These are phyloP conservation scores for Trinorchestia longiramus DNA, from an alignment of 1,140 invertebrate genomes.

Conservation along the genomic window DNA sequence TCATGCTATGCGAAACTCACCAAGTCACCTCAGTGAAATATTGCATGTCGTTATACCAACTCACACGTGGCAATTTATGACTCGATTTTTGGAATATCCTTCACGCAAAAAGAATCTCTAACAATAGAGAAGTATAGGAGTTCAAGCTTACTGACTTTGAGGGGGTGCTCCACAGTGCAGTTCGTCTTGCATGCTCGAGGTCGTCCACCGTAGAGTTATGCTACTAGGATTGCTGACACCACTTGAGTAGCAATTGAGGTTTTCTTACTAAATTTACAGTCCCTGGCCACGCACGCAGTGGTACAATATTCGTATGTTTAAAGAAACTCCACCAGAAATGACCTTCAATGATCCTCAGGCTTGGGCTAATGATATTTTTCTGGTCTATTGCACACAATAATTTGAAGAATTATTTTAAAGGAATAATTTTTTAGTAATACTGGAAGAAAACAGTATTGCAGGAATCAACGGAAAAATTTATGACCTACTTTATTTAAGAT, in stretches of 20 bases:
- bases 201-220: background rate
- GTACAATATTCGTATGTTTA: background rate
- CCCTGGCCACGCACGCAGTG: no score
- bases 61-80: background rate
- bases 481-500: no score
- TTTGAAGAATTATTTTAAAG: no score
- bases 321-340: background rate
- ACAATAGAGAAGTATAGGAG: background rate
- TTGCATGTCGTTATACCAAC: background rate
- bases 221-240: background rate
- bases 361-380: background rate
- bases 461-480: no score
- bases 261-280: background rate
- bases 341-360: background rate
- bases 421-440: no score
- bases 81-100: background rate
- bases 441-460: no score
- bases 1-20: background rate
- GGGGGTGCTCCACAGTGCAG: background rate
- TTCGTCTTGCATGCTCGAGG: background rate
- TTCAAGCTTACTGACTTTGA: background rate
- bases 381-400: no score
- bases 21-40: background rate
- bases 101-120: background rate
- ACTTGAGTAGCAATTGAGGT: background rate